Conservation (phyloP, 2,888 invertebrate genomes). For the Achlya flavicornis region DNA sequence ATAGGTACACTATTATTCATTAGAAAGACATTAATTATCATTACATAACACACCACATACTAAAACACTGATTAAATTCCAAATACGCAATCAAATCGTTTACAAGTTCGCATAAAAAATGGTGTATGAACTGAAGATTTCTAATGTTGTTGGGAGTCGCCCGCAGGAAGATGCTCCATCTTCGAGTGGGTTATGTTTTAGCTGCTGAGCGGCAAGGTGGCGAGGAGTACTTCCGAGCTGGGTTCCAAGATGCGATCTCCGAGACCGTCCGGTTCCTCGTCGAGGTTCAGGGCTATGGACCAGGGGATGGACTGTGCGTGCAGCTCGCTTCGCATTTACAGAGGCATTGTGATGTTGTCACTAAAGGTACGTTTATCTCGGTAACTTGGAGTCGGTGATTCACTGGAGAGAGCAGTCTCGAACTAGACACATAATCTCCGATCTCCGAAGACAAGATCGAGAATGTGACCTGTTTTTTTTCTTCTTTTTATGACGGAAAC, state of each 20-base stretch:
- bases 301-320: conserved; percentile 91
- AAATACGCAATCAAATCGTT: conserved; percentile 28
- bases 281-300: conserved; percentile 91
- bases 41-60: neutral
- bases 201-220: conserved; percentile 62
- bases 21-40: too few relatives aligned
- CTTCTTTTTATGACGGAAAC: too few relatives aligned
- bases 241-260: conserved; percentile 95
- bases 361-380: conserved; percentile 73
- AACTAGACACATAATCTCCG: too few relatives aligned
- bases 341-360: conserved; percentile 88
- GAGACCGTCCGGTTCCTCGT: conserved; percentile 95
- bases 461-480: too few relatives aligned
- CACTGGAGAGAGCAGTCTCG: neutral
- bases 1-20: neutral
- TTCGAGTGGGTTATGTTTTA: conserved; percentile 67
- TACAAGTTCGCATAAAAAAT: conserved; percentile 36
- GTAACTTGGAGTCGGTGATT: neutral
- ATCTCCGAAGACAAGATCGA: too few relatives aligned
- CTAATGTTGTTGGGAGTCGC: conserved; percentile 63
- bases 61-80: neutral
- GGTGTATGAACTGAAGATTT: conserved; percentile 51
- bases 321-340: conserved; percentile 92
- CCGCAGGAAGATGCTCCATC: conserved; percentile 63
- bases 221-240: conserved; percentile 86